Base-by-base conservation (phyloP, 2,888 invertebrate genomes). In the Oligia strigilis region DNA sequence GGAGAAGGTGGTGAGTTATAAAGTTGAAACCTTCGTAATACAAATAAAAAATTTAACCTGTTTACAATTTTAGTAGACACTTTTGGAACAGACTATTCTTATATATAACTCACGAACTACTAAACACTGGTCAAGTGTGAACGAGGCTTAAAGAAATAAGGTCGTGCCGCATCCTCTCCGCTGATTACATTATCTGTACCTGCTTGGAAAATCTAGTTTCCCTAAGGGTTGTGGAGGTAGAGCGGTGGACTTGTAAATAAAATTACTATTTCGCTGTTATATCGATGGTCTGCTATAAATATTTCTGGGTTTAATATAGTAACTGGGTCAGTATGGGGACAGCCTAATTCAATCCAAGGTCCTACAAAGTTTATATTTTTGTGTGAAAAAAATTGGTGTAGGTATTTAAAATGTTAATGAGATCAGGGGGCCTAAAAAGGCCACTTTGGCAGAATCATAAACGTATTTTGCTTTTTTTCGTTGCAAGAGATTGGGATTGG, bases 151-250 rank as follows among this genome's bases (percentile, higher is more conserved):
- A 72, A 60, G 23, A 19, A 72, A 8, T 13, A 78, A 43, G 69
- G 4, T 55, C n/a, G 40, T 9, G 49, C 5, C 23, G 17, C 67
- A 19, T 82, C 11, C 65, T 36, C 36, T 19, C 13, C n/a, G 60
- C 46, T 82, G 69, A 83, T 82, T 78, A 65, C 60, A 83, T 82
- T 82, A 83, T 29, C 40, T 67, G 29, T 62, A 71, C 65, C 70
- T 75, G 82, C 60, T 40, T 83, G 14, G 69, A 70, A 83, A 78
- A 65, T 70, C 4, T 65, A 70, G 60, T 69, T 70, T 84, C 84
- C 84, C 82, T 40, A 64, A 72, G 73, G 82, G 23, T 65, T 64
- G 1, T 0, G n/a, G 55, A 40, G 70, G 67, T 49, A n/a, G 19
- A 49, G 23, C 0, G 40, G 64, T 49, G 43, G 36, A 19, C 36